Conservation (phyloP, 1,140 invertebrate genomes). For the Drosophila fuyamai region DNA sequence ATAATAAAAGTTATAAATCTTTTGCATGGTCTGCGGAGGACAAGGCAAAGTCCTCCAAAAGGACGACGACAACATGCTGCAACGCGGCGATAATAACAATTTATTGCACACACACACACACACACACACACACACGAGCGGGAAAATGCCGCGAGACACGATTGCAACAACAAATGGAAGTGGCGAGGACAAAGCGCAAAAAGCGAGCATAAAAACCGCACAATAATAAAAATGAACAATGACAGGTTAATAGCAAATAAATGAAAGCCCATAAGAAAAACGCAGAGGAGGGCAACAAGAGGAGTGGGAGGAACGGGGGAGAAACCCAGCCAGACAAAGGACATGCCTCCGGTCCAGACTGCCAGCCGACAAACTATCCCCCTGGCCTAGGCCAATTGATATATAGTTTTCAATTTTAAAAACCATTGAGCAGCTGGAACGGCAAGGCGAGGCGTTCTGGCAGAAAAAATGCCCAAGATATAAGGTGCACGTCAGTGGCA, state of each 20-base stretch:
- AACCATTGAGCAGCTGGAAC: slow-evolving; percentile 74
- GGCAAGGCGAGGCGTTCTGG: slow-evolving; percentile 11
- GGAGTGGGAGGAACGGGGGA: slow-evolving; percentile 10
- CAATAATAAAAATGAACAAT: slow-evolving; percentile 85
- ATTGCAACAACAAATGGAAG: slow-evolving; percentile 53
- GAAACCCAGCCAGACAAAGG: slow-evolving; percentile 31
- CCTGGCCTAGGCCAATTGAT: slow-evolving; percentile 78
- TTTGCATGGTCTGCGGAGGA: slow-evolving; percentile 60
- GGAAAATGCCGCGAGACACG: slow-evolving; percentile 78
- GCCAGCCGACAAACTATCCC: slow-evolving; percentile 41
- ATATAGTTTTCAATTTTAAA: slow-evolving; percentile 84
- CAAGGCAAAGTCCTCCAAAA: slow-evolving; percentile 35
- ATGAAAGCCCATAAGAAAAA: slow-evolving; percentile 83
- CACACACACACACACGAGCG: slow-evolving; percentile 51
- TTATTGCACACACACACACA: slow-evolving; percentile 70
- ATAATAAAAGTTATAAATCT: slow-evolving; percentile 84
- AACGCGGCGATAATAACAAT: slow-evolving; percentile 83
- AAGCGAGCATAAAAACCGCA: slow-evolving; percentile 69
- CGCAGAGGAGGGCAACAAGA: slow-evolving; percentile 30
- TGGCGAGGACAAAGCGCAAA: slow-evolving; percentile 37
- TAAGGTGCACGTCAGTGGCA: slow-evolving; percentile 36
- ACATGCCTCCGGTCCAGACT: slow-evolving; percentile 20
- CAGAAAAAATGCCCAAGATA: slow-evolving; percentile 26
- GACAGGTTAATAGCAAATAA: slow-evolving; percentile 85
- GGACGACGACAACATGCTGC: slow-evolving; percentile 72